These are phyloP conservation scores for Brachyptera risi DNA, from an alignment of 2,888 invertebrate genomes.

Conservation along the genomic window DNA sequence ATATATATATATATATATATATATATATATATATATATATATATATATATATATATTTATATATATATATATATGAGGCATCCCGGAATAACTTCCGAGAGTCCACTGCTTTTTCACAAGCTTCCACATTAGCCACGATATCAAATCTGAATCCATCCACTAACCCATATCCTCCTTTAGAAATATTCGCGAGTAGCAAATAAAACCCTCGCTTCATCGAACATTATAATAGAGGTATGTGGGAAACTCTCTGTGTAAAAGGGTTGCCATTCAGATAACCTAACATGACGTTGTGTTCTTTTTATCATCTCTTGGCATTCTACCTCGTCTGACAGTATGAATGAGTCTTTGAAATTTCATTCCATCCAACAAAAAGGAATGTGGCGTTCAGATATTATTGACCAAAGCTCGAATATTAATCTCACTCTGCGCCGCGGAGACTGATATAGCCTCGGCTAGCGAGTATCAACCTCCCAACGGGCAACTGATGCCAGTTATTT, in stretches of 20 bases:
- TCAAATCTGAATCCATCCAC: conserved; percentile 1
- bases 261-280: neutral
- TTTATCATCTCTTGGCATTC: neutral
- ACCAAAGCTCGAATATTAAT: conserved; percentile 13
- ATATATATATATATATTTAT: too few relatives aligned
- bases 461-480: too few relatives aligned
- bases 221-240: conserved; percentile 5
- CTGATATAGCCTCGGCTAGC: neutral
- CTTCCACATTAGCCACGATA: too few relatives aligned
- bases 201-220: neutral
- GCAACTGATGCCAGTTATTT: too few relatives aligned
- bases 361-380: conserved; percentile 1
- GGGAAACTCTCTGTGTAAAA: neutral
- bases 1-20: too few relatives aligned
- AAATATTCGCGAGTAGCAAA: neutral
- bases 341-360: conserved; percentile 15
- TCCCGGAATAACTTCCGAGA: too few relatives aligned
- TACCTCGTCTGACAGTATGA: conserved; percentile 11
- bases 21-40: too few relatives aligned
- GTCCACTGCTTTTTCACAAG: too few relatives aligned
- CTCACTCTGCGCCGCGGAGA: neutral
- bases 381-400: conserved; percentile 1
- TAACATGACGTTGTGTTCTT: neutral
- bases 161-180: conserved; percentile 2
- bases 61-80: too few relatives aligned